Conservation (phyloP, 2,888 invertebrate genomes). For the Eristalis pertinax region DNA sequence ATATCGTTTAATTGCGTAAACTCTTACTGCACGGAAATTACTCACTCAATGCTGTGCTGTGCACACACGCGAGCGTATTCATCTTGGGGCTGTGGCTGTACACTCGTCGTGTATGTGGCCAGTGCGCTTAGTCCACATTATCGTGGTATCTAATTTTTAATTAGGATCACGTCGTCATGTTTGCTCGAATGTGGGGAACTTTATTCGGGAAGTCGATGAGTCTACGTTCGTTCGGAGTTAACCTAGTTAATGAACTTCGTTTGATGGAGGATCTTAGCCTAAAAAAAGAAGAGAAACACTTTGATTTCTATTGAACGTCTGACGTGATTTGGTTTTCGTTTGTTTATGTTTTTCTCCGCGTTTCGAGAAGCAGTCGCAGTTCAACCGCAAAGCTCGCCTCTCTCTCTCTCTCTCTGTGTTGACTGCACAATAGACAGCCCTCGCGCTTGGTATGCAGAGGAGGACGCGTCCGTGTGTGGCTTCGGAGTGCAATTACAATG, state of each 20-base stretch:
- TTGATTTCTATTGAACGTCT: neutral
- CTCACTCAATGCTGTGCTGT: conserved; percentile 19
- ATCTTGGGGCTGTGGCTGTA: neutral
- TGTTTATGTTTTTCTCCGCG: neutral
- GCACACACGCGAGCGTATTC: neutral
- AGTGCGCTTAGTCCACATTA: neutral
- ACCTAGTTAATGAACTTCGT: conserved; percentile 46
- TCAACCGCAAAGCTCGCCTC: neutral
- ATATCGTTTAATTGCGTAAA: conserved; percentile 13
- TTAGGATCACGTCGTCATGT: conserved; percentile 52
- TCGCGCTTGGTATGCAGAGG: conserved; percentile 38
- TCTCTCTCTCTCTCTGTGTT: no score
- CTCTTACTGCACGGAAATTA: conserved; percentile 27
- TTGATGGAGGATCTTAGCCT: neutral
- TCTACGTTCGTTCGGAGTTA: conserved; percentile 9
- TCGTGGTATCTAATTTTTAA: conserved; percentile 22
- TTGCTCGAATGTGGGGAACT: conserved; percentile 16
- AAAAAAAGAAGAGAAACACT: neutral
- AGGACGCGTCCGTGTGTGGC: neutral
- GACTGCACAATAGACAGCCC: conserved; percentile 5
- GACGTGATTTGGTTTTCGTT: neutral
- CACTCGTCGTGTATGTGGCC: neutral
- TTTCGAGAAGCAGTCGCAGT: conserved; percentile 6
- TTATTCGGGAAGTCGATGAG: conserved; percentile 28
- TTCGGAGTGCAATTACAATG: conserved; percentile 42